Evolutionary conservation across 35 echinoderm and acorn worm genomes (phyloP).

Genomic region (Strongylocentrotus purpuratus): DNA sequence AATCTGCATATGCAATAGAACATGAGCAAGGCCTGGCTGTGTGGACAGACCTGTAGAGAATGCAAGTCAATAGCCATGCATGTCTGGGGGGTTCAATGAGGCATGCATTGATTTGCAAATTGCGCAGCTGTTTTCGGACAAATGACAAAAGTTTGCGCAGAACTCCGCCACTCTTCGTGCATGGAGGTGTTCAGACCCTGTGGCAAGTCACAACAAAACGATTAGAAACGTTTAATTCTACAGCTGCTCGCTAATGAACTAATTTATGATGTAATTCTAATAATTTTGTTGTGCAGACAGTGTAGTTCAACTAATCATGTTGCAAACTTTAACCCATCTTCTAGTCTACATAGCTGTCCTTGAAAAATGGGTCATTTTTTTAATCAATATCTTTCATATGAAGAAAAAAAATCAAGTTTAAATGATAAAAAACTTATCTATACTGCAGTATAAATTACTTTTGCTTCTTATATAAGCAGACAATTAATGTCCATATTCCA

Average conservation of each 20-base stretch:
- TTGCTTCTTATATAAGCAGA: too few relatives aligned
- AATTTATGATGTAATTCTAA: neutral
- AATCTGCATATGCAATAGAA: neutral
- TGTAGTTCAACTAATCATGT: too few relatives aligned
- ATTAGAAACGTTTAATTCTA: neutral
- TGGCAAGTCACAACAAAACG: neutral
- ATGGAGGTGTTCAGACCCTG: neutral
- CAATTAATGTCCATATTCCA: too few relatives aligned
- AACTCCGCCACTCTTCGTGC: neutral
- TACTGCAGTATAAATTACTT: too few relatives aligned
- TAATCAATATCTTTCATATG: too few relatives aligned
- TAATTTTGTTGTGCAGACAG: neutral
- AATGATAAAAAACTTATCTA: too few relatives aligned
- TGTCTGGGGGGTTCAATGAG: neutral
- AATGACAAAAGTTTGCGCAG: neutral
- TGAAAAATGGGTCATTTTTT: too few relatives aligned
- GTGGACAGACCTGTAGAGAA: neutral
- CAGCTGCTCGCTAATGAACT: neutral
- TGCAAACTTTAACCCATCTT: too few relatives aligned
- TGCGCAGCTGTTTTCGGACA: neutral
- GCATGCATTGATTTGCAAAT: conserved; percentile 11
- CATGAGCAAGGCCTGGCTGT: neutral
- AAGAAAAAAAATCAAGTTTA: too few relatives aligned
- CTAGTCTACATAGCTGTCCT: too few relatives aligned
- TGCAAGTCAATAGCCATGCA: neutral